Conservation (phyloP, 2,797 vertebrate species). For the Heteromormyrus szaboi region DNA sequence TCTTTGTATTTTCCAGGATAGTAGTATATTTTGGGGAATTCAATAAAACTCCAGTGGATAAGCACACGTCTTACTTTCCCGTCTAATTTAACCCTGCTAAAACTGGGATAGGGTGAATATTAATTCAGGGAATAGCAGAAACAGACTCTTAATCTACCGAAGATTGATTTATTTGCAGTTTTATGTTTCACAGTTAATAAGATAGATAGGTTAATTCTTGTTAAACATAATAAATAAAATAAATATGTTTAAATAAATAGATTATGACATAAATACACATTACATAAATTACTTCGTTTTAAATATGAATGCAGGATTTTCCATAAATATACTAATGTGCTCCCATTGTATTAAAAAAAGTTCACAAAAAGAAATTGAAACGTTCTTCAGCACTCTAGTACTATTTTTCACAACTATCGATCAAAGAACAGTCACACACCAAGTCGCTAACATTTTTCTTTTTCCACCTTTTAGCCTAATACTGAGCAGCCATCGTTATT, state of each 20-base stretch:
- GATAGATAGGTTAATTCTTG: not conserved
- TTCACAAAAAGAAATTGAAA: not conserved
- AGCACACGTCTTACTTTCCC: not conserved
- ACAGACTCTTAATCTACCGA: not conserved
- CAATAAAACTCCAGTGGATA: conserved; percentile 21
- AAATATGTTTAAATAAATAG: conserved; percentile 7
- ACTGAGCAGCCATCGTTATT: conserved; percentile 6
- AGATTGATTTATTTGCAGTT: not conserved
- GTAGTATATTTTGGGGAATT: conserved; percentile 43
- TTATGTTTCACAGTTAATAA: not conserved
- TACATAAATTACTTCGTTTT: conserved; percentile 42
- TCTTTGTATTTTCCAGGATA: conserved; percentile 44
- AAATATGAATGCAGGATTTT: conserved; percentile 28
- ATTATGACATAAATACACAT: conserved; percentile 23
- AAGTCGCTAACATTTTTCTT: not conserved
- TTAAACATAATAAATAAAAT: conserved; percentile 13
- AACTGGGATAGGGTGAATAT: not conserved
- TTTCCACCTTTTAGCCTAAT: not conserved
- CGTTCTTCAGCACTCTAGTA: not conserved
- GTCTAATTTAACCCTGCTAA: not conserved
- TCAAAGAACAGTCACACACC: not conserved
- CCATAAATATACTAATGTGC: not conserved
- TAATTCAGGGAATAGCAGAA: not conserved
- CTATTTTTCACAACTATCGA: not conserved
- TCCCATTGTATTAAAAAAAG: not conserved